Evolutionary conservation across 2,797 vertebrate species (phyloP).

Genomic region (Syndactyla subalaris): DNA sequence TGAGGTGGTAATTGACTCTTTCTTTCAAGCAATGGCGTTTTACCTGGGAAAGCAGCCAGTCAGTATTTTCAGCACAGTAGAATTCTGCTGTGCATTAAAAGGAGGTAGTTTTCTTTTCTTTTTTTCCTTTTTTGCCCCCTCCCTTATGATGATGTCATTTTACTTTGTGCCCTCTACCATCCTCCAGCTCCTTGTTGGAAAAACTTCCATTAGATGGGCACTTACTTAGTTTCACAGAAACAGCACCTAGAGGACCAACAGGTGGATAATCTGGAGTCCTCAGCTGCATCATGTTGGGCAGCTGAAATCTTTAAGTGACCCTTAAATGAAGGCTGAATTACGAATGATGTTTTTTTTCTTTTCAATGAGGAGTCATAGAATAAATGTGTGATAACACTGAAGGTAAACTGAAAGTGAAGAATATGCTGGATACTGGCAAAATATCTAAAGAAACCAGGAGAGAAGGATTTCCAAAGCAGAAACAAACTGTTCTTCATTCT

Average conservation of each 20-base stretch:
- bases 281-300: not conserved
- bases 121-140: rapidly evolving
- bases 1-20: not conserved
- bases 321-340: slow-evolving; percentile 12
- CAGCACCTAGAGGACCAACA: slow-evolving; percentile 9
- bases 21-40: not conserved
- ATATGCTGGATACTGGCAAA: not conserved
- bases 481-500: not conserved
- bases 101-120: not conserved
- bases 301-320: slow-evolving; percentile 24
- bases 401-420: not conserved
- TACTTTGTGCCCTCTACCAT: not conserved
- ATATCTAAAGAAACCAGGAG: not conserved
- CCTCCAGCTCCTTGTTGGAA: not conserved
- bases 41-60: slow-evolving; percentile 36
- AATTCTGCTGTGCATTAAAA: not conserved
- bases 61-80: not conserved
- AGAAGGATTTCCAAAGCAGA: slow-evolving; percentile 20
- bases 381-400: not conserved
- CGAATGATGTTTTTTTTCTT: not conserved
- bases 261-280: not conserved
- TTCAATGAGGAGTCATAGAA: not conserved
- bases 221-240: not conserved
- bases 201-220: not conserved
- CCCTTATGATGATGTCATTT: not conserved